These are phyloP conservation scores for Tapera naevia DNA, from an alignment of 2,797 vertebrate genomes.

Conservation along the genomic window DNA sequence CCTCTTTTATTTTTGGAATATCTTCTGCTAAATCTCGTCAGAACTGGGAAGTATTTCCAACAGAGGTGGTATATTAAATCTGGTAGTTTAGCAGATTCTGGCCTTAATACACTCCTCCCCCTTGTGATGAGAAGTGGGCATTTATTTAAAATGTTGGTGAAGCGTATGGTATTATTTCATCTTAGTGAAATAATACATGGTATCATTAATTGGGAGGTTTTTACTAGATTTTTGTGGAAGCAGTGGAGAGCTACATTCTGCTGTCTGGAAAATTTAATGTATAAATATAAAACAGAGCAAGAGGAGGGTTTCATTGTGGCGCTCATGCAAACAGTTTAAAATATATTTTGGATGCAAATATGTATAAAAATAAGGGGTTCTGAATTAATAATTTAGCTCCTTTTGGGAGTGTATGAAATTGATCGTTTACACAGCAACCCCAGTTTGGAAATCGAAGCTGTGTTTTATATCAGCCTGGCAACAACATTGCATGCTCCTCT, in stretches of 20 bases:
- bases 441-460: background rate
- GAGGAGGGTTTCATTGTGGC: constrained; percentile 8
- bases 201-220: constrained; percentile 26
- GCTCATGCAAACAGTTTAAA: constrained; percentile 6
- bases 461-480: background rate
- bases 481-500: background rate
- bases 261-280: background rate
- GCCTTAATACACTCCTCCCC: background rate
- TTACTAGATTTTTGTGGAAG: constrained; percentile 36
- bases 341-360: constrained; percentile 15
- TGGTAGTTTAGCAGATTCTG: background rate
- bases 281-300: constrained; percentile 19
- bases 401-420: background rate
- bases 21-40: background rate
- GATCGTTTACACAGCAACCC: background rate
- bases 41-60: background rate
- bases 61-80: background rate
- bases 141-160: constrained; percentile 9
- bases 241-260: background rate
- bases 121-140: background rate
- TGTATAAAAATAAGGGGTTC: constrained; percentile 27
- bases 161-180: background rate
- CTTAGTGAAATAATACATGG: background rate
- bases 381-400: constrained; percentile 33
- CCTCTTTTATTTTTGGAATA: background rate